These are phyloP conservation scores for Lithobates sylvaticus DNA, from an alignment of 2,797 vertebrate genomes.

Conservation along the genomic window DNA sequence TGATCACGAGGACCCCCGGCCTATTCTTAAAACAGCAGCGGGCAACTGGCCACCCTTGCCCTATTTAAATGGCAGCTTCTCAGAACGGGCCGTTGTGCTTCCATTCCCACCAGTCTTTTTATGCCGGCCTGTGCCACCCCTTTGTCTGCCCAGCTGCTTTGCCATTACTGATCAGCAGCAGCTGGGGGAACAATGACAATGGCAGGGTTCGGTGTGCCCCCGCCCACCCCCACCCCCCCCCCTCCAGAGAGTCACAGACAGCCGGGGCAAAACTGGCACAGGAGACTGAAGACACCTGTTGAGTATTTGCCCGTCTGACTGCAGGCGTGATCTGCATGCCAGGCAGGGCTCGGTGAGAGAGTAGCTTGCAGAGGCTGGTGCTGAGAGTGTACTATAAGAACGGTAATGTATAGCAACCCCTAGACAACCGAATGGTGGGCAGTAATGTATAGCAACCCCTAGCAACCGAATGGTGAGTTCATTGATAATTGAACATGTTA, in stretches of 20 bases:
- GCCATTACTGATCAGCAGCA: slow-evolving; percentile 54
- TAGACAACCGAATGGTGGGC: too few relatives aligned
- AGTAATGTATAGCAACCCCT: too few relatives aligned
- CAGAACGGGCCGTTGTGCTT: slow-evolving; percentile 42
- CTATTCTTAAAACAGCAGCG: slow-evolving; percentile 59
- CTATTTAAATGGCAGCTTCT: slow-evolving; percentile 56
- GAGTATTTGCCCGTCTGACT: too few relatives aligned
- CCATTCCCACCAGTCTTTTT: slow-evolving; percentile 58
- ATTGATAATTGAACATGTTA: too few relatives aligned
- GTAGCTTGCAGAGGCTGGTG: too few relatives aligned
- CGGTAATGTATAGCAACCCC: too few relatives aligned
- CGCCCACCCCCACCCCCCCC: too few relatives aligned
- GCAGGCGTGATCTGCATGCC: too few relatives aligned
- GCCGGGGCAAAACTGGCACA: slow-evolving; percentile 55
- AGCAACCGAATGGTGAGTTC: too few relatives aligned
- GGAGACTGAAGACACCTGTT: too few relatives aligned
- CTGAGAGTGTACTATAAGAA: too few relatives aligned
- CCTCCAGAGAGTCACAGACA: slow-evolving; percentile 51
- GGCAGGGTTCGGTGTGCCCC: slow-evolving; percentile 39
- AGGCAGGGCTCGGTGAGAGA: too few relatives aligned
- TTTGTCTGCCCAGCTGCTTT: slow-evolving; percentile 62
- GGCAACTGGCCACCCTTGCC: slow-evolving; percentile 60
- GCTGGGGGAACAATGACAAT: slow-evolving; percentile 55
- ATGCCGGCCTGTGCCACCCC: slow-evolving; percentile 55
- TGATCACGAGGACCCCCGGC: not conserved